Evolutionary conservation across 2,113 vertebrate genomes (phyloP).

Genomic region (Melierax canorus): DNA sequence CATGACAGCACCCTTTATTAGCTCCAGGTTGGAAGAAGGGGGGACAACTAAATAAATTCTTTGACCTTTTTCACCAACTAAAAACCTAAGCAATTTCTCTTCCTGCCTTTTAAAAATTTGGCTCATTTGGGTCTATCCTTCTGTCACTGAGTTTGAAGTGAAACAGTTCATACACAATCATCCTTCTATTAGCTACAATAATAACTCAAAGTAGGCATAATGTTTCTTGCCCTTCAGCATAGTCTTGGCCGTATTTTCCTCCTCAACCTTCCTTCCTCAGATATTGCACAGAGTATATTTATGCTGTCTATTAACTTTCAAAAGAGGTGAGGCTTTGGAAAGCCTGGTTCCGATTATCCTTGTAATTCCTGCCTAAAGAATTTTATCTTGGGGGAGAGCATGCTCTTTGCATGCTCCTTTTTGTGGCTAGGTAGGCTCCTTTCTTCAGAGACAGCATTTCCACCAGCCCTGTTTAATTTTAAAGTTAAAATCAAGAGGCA

Average conservation of each 20-base stretch:
- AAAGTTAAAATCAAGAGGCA: not conserved
- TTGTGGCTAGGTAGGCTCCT: not conserved
- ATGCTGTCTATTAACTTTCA: conserved; percentile 35
- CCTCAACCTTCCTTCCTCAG: not conserved
- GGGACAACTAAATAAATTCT: not conserved
- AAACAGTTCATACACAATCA: not conserved
- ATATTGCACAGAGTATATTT: not conserved
- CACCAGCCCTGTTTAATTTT: not conserved
- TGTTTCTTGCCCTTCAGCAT: not conserved
- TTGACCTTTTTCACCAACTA: not conserved
- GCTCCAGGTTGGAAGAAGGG: not conserved
- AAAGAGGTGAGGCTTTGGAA: not conserved
- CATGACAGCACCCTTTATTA: conserved; percentile 55
- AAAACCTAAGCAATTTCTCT: not conserved
- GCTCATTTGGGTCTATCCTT: not conserved
- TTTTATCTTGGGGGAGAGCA: not conserved
- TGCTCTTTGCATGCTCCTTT: not conserved
- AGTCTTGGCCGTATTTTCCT: not conserved
- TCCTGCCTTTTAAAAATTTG: not conserved
- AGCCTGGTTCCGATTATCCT: conserved; percentile 21
- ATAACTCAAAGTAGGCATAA: not conserved
- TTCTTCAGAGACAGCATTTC: not conserved
- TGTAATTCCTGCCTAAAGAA: not conserved
- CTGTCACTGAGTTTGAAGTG: not conserved
- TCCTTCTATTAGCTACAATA: not conserved